phyloP scores from a whole-genome alignment of 2,113 vertebrate genomes.

The Oreochromis tanganicae region DNA sequence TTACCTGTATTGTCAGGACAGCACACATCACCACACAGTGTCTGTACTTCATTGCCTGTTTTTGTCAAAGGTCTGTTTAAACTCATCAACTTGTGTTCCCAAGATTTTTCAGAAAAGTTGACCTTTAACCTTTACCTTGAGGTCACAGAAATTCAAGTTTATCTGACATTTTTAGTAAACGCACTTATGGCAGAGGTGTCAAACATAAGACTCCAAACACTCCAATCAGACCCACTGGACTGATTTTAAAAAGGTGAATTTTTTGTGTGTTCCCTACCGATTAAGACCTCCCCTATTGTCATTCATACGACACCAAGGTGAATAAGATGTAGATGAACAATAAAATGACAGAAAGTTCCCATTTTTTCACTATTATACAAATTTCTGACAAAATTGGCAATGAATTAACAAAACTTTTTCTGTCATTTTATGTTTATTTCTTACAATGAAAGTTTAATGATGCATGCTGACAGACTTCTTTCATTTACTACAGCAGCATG shows the following conservation, averaged over 20 bases:
- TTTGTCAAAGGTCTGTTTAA: not conserved
- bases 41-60: not conserved
- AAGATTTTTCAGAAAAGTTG: not conserved
- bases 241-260: fast-evolving
- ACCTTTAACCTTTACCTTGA: not conserved
- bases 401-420: not conserved
- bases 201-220: not conserved
- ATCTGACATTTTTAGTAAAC: not conserved
- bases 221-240: not conserved
- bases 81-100: not conserved
- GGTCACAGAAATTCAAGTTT: not conserved
- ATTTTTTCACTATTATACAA: not conserved
- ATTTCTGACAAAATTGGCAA: not conserved
- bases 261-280: not conserved
- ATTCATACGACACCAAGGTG: fast-evolving
- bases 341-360: not conserved
- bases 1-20: fast-evolving
- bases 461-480: not conserved
- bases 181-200: not conserved
- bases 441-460: not conserved
- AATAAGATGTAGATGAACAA: not conserved
- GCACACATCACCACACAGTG: not conserved
- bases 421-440: not conserved
- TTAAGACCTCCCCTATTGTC: not conserved
- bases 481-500: not conserved